Percentiles rank a stretch among this genome's conserved stretches.
Evolutionary conservation across 2,797 vertebrate species (phyloP).

Genomic region (Scleropages formosus): DNA sequence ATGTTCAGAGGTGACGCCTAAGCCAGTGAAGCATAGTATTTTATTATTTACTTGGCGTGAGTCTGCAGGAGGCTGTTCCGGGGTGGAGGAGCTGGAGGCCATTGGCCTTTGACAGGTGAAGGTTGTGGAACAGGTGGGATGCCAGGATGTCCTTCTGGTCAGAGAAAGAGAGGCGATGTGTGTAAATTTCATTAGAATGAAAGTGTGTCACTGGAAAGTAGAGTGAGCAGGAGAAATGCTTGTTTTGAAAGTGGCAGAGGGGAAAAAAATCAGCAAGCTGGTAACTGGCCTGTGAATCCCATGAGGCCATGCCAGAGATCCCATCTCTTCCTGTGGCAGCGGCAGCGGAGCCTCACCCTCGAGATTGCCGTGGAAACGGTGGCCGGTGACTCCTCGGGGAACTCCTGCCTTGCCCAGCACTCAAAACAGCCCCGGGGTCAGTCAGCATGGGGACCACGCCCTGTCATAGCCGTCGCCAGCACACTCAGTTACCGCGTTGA

Average conservation of each 20-base stretch:
- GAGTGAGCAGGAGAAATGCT: constrained; percentile 25
- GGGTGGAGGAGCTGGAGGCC: not conserved
- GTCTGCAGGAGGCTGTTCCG: no score
- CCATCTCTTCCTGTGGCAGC: constrained; percentile 70
- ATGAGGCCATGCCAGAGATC: constrained; percentile 72
- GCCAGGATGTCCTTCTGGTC: no score
- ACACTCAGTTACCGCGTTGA: constrained; percentile 35
- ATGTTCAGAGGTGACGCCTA: no score
- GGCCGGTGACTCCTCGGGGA: constrained; percentile 61
- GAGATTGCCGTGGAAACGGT: constrained; percentile 62
- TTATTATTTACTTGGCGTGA: not conserved
- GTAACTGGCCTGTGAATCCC: constrained; percentile 65
- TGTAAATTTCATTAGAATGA: not conserved
- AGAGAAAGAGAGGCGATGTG: no score
- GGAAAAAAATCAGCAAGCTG: constrained; percentile 38
- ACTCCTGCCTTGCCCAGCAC: constrained; percentile 42
- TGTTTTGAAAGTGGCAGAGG: constrained; percentile 27
- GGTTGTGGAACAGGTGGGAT: not conserved
- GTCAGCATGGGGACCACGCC: not conserved
- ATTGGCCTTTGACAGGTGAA: not conserved
- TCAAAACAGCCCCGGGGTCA: constrained; percentile 50
- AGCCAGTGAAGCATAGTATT: no score
- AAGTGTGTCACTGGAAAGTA: not conserved
- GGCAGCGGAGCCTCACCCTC: constrained; percentile 48
- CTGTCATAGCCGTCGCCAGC: not conserved